Evolutionary conservation across 2,113 vertebrate genomes (phyloP).

Genomic region (Donacobius atricapilla): DNA sequence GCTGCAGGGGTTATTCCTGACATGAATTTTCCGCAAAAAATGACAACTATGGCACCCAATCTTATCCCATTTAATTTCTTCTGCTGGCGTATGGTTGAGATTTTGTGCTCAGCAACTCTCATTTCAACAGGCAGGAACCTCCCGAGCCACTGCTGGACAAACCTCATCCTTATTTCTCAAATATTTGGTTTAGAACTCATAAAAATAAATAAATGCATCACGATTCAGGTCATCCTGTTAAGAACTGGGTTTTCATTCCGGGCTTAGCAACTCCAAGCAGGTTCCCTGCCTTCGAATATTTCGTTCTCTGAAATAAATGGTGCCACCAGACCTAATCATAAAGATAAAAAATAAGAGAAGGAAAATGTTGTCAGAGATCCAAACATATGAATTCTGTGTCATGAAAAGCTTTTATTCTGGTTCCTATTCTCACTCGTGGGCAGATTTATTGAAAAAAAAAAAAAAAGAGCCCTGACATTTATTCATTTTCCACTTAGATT

Average conservation of each 20-base stretch:
- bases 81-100: neutral
- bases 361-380: constrained; percentile 25
- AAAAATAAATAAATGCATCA: neutral
- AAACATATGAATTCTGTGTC: constrained; percentile 13
- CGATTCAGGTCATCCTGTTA: neutral
- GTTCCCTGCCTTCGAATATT: neutral
- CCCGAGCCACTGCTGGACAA: neutral
- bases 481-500: constrained; percentile 66
- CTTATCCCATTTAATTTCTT: neutral
- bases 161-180: neutral
- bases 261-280: neutral
- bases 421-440: constrained; percentile 22
- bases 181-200: neutral
- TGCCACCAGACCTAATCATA: neutral
- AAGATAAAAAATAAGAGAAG: neutral
- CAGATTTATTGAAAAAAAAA: constrained; percentile 48
- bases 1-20: neutral
- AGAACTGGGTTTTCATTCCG: neutral
- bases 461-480: neutral
- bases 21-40: fast-evolving
- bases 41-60: neutral
- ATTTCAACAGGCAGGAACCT: neutral
- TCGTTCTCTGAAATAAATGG: neutral
- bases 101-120: neutral
- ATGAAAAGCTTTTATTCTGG: constrained; percentile 43